phyloP scores from a whole-genome alignment of 2,888 invertebrate species.

The Aethes cnicana region DNA sequence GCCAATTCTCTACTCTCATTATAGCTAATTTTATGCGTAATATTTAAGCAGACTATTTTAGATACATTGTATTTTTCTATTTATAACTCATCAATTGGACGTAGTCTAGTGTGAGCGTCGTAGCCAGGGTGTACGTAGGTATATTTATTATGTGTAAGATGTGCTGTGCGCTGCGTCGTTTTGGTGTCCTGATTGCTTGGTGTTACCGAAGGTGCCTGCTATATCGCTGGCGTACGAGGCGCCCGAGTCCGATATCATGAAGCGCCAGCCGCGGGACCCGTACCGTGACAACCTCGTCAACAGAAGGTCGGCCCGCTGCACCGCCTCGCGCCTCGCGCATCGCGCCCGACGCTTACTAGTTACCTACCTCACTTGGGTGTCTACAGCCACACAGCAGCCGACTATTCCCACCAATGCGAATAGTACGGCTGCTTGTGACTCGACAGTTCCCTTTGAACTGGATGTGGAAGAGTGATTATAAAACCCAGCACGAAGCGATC shows the following conservation, averaged over 20 bases:
- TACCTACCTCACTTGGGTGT: slow-evolving; percentile 67
- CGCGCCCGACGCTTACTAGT: slow-evolving; percentile 60
- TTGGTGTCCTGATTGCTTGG: slow-evolving; percentile 78
- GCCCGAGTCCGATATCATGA: slow-evolving; percentile 99
- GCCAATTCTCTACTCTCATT: slow-evolving; percentile 64
- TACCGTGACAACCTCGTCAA: slow-evolving; percentile 99
- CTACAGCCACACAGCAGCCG: slow-evolving; percentile 70
- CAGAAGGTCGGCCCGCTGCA: slow-evolving; percentile 90
- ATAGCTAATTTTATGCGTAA: slow-evolving; percentile 62
- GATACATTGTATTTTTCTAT: slow-evolving; percentile 43
- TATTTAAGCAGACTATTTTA: slow-evolving; percentile 53
- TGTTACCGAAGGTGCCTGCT: slow-evolving; percentile 94
- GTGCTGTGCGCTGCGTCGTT: slow-evolving; percentile 46
- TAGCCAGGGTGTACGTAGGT: slow-evolving; percentile 54
- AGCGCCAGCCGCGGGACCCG: slow-evolving; percentile 98
- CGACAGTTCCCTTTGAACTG: slow-evolving; percentile 65
- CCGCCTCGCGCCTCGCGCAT: slow-evolving; percentile 37
- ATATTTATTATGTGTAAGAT: slow-evolving; percentile 61
- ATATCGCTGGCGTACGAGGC: slow-evolving; percentile 99
- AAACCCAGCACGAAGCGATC: slow-evolving; percentile 50
- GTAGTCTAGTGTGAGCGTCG: slow-evolving; percentile 44
- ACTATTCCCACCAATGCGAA: slow-evolving; percentile 46
- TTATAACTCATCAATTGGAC: slow-evolving; percentile 33
- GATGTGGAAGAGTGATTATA: slow-evolving; percentile 81
- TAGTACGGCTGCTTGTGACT: slow-evolving; percentile 71